Percentiles rank a stretch among this genome's conserved stretches.
phyloP scores from a whole-genome alignment of 2,888 invertebrate genomes.

The Eupelmus urozonus region DNA sequence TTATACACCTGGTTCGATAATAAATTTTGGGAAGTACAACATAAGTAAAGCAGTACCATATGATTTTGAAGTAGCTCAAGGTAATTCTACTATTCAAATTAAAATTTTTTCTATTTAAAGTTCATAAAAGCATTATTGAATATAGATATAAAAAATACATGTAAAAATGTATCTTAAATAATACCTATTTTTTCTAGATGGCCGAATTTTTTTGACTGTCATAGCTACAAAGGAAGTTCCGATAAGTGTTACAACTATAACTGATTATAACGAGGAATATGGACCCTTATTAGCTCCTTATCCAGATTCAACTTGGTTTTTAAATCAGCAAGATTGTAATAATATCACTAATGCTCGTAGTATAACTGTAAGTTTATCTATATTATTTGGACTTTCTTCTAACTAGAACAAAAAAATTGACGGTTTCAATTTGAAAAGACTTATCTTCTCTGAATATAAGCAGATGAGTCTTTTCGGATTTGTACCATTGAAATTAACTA shows the following conservation, averaged over 20 bases:
- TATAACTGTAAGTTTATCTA: conserved; percentile 82
- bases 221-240: conserved; percentile 84
- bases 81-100: conserved; percentile 12
- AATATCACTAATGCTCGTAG: conserved; percentile 86
- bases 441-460: too few species aligned
- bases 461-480: too few species aligned
- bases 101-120: not conserved
- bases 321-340: conserved; percentile 80
- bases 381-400: too few species aligned
- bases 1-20: not conserved
- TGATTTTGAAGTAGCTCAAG: conserved; percentile 28
- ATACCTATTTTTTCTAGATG: conserved; percentile 10
- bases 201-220: conserved; percentile 81
- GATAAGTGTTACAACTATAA: conserved; percentile 82
- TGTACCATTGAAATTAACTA: too few species aligned
- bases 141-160: too few species aligned
- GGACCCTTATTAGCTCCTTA: conserved; percentile 80
- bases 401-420: too few species aligned
- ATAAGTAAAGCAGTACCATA: conserved; percentile 21
- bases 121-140: too few species aligned
- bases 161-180: not conserved
- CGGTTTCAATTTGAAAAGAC: too few species aligned
- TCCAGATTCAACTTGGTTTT: conserved; percentile 82
- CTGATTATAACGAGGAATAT: conserved; percentile 71
- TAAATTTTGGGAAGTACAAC: not conserved